These are phyloP conservation scores for Exephanes ischioxanthus DNA, from an alignment of 2,888 invertebrate species.

Conservation along the genomic window DNA sequence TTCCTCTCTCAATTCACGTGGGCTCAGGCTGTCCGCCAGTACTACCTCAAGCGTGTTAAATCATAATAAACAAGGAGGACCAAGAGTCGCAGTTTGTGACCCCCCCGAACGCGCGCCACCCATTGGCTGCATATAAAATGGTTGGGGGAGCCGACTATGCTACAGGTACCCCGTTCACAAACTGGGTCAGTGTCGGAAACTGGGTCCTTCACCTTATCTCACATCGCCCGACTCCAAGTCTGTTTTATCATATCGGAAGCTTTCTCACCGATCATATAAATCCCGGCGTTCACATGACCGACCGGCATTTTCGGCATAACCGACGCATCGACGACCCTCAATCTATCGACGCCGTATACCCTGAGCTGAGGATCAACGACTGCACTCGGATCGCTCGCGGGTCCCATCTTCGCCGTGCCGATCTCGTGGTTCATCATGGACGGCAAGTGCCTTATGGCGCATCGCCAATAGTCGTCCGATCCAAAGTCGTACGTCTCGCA, in stretches of 20 bases:
- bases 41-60: too few species aligned
- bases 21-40: too few species aligned
- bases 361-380: conserved; percentile 87
- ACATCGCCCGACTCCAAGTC: conserved; percentile 79
- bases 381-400: conserved; percentile 85
- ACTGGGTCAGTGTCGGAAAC: too few species aligned
- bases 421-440: conserved; percentile 89
- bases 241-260: conserved; percentile 87
- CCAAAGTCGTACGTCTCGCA: conserved; percentile 86
- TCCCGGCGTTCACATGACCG: conserved; percentile 87
- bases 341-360: conserved; percentile 86
- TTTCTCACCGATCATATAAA: conserved; percentile 88
- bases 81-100: too few species aligned
- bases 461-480: conserved; percentile 89
- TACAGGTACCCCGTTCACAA: too few species aligned
- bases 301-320: conserved; percentile 87
- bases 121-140: too few species aligned
- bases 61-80: too few species aligned
- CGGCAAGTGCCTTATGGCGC: conserved; percentile 88
- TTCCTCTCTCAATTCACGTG: too few species aligned
- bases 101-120: too few species aligned
- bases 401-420: conserved; percentile 87
- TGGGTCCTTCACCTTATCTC: too few species aligned
- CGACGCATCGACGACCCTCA: conserved; percentile 87
- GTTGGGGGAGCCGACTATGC: too few species aligned